Conservation (phyloP, 2,113 vertebrate genomes). For the Onychostruthus taczanowskii region DNA sequence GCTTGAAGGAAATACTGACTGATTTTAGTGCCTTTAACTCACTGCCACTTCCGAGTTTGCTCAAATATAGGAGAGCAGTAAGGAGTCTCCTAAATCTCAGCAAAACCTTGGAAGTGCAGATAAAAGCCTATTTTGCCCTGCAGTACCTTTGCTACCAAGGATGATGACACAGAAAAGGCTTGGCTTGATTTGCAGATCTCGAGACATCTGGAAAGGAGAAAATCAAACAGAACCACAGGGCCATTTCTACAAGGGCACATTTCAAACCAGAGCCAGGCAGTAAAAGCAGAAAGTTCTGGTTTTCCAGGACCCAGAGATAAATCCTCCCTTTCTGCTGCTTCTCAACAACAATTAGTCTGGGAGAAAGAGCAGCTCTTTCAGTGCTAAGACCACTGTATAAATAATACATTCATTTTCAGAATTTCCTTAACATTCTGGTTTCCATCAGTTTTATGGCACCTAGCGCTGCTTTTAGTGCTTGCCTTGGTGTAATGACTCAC, state of each 20-base stretch:
- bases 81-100: not conserved
- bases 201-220: not conserved
- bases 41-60: not conserved
- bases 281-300: not conserved
- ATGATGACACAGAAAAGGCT: not conserved
- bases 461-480: not conserved
- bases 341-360: not conserved
- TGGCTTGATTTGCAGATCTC: not conserved
- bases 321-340: not conserved
- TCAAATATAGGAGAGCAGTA: not conserved
- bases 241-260: not conserved
- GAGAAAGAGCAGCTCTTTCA: not conserved
- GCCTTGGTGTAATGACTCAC: not conserved
- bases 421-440: not conserved
- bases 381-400: not conserved
- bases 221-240: not conserved
- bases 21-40: not conserved
- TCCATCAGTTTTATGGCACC: not conserved
- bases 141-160: not conserved
- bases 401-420: not conserved
- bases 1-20: not conserved
- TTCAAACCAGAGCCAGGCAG: not conserved
- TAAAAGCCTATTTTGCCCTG: not conserved
- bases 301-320: not conserved
- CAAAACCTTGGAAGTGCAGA: not conserved